Conservation (phyloP, 2,888 invertebrate species). For the Carpatolechia fugitivella region DNA sequence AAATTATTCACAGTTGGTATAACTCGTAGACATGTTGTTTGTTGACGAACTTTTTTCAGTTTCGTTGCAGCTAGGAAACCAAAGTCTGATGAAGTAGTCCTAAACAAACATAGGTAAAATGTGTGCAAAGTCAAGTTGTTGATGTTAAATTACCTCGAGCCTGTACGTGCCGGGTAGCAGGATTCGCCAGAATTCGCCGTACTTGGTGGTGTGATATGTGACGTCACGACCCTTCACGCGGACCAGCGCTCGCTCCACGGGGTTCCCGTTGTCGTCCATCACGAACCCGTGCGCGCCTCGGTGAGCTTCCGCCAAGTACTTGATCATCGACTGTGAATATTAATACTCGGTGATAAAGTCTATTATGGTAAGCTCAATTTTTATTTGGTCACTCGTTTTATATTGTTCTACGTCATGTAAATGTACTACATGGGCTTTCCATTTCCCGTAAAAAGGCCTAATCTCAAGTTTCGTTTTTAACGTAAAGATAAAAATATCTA, state of each 20-base stretch:
- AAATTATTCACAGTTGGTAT: too few relatives aligned
- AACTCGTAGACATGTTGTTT: too few relatives aligned
- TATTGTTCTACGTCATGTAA: background rate
- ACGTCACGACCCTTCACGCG: constrained; percentile 91
- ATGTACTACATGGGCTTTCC: background rate
- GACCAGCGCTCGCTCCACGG: constrained; percentile 88
- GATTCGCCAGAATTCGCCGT: constrained; percentile 97
- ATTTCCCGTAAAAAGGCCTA: background rate
- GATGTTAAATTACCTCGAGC: constrained; percentile 89
- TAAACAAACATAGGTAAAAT: too few relatives aligned
- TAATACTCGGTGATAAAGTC: background rate
- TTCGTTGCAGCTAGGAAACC: too few relatives aligned
- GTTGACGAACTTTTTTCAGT: too few relatives aligned
- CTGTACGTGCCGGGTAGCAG: constrained; percentile 92
- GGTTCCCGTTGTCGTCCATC: constrained; percentile 86
- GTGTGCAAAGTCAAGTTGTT: too few relatives aligned
- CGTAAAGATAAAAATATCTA: too few relatives aligned
- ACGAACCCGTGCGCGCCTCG: constrained; percentile 94
- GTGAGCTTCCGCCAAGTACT: constrained; percentile 91
- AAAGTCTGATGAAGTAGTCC: too few relatives aligned
- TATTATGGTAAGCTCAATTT: background rate
- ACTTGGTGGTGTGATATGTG: constrained; percentile 90
- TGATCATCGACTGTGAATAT: constrained; percentile 84
- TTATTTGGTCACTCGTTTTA: background rate
- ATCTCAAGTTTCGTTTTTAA: too few relatives aligned